A percentile compares a stretch with the other conserved stretches of the same genome.
These are phyloP conservation scores for Cryptophagus acutangulus DNA, from an alignment of 2,888 invertebrate genomes.

Conservation along the genomic window DNA sequence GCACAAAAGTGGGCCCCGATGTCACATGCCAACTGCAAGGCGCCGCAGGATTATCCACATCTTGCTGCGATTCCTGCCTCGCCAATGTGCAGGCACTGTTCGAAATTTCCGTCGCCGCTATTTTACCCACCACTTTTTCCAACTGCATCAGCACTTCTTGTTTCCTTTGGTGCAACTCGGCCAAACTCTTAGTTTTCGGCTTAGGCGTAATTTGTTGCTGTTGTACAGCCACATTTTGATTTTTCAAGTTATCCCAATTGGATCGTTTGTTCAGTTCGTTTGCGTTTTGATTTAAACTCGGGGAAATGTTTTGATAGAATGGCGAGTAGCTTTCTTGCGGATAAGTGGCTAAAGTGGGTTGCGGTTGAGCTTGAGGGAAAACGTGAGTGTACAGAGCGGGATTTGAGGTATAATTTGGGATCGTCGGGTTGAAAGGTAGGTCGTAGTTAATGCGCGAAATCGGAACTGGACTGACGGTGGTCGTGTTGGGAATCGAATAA, in stretches of 20 bases:
- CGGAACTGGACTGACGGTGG: constrained; percentile 39
- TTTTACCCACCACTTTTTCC: constrained; percentile 56
- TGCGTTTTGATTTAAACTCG: constrained; percentile 12
- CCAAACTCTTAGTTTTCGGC: constrained; percentile 51
- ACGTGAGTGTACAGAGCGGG: constrained; percentile 33
- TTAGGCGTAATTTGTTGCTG: too few species aligned
- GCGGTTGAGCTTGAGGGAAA: constrained; percentile 33
- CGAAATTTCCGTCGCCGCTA: constrained; percentile 45
- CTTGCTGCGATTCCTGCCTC: constrained; percentile 41
- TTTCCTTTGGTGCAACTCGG: constrained; percentile 56
- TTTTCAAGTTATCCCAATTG: constrained; percentile 38
- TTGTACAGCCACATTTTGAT: too few species aligned
- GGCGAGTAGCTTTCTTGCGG: constrained; percentile 27
- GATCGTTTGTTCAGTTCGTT: constrained; percentile 24
- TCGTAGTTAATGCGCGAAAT: constrained; percentile 41
- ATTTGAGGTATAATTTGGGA: constrained; percentile 31
- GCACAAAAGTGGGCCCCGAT: constrained; percentile 45
- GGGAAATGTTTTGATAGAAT: too few species aligned
- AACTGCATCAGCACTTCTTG: constrained; percentile 59
- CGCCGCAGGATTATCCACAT: constrained; percentile 41
- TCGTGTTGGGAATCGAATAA: constrained; percentile 36
- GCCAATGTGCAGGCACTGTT: constrained; percentile 45
- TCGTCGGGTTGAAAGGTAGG: constrained; percentile 33
- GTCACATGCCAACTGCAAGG: constrained; percentile 43
- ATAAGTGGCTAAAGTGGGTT: constrained; percentile 16